Conservation (phyloP, 2,888 invertebrate species). For the Caradrina clavipalpis region DNA sequence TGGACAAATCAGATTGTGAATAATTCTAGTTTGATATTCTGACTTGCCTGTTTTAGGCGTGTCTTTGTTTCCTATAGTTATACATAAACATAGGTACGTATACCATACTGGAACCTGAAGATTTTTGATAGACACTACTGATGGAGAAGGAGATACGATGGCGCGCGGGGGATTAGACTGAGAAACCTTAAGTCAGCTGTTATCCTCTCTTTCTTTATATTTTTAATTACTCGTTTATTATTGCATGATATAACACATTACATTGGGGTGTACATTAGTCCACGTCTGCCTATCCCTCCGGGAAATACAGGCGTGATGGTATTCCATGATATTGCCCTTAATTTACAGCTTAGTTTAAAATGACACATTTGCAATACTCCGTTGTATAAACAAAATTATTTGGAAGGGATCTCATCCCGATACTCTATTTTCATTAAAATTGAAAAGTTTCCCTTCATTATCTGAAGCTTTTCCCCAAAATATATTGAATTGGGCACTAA, state of each 20-base stretch:
- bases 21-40: conserved; percentile 4
- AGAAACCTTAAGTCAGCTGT: neutral
- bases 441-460: neutral
- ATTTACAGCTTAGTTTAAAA: too few relatives aligned
- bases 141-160: neutral
- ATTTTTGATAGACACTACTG: neutral
- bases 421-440: neutral
- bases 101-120: neutral
- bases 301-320: too few relatives aligned
- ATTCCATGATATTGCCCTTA: too few relatives aligned
- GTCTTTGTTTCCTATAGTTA: neutral
- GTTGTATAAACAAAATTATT: neutral
- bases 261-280: too few relatives aligned
- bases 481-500: conserved; percentile 5
- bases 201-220: neutral
- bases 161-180: neutral
- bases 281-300: too few relatives aligned
- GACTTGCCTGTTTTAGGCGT: conserved; percentile 9
- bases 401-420: neutral
- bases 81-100: neutral
- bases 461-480: neutral
- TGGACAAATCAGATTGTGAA: conserved; percentile 6
- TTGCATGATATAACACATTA: too few relatives aligned
- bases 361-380: neutral
- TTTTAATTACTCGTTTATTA: too few relatives aligned